Conservation (phyloP, 2,888 invertebrate genomes). For the Drosophila demipolita region DNA sequence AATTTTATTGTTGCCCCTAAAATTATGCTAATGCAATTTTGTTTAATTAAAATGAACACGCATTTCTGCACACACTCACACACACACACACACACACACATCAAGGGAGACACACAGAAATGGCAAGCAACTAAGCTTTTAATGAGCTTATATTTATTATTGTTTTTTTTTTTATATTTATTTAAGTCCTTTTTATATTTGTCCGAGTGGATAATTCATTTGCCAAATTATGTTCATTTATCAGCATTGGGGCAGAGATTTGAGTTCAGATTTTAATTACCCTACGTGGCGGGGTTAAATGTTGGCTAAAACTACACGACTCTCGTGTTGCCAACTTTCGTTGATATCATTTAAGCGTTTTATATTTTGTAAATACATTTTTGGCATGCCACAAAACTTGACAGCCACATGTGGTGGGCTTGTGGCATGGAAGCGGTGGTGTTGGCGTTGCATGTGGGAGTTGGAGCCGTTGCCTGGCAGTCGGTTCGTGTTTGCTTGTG, state of each 20-base stretch:
- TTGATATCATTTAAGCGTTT: slow-evolving; percentile 39
- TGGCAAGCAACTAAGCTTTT: slow-evolving; percentile 63
- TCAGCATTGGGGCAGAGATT: slow-evolving; percentile 9
- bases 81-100: background rate
- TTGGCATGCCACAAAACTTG: slow-evolving; percentile 51
- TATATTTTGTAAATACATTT: slow-evolving; percentile 38
- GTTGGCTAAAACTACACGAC: slow-evolving; percentile 28
- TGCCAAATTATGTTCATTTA: slow-evolving; percentile 9
- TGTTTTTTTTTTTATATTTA: slow-evolving; percentile 9
- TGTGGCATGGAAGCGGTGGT: background rate
- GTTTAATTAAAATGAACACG: slow-evolving; percentile 76
- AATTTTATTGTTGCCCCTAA: slow-evolving; percentile 62
- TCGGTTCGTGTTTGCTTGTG: slow-evolving; percentile 13
- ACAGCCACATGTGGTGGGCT: background rate
- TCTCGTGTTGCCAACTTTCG: slow-evolving; percentile 6
- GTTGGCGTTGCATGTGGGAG: background rate
- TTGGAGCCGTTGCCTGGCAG: slow-evolving; percentile 31
- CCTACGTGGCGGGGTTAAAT: slow-evolving; percentile 63
- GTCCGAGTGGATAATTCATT: slow-evolving; percentile 38
- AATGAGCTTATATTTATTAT: slow-evolving; percentile 79
- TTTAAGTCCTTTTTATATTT: slow-evolving; percentile 22
- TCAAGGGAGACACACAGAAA: background rate
- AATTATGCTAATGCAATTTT: slow-evolving; percentile 78
- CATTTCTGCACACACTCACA: slow-evolving; percentile 17
- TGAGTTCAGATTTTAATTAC: slow-evolving; percentile 66